phyloP scores from a whole-genome alignment of 2,797 vertebrate species.

The Hydrocynus forskahlii region DNA sequence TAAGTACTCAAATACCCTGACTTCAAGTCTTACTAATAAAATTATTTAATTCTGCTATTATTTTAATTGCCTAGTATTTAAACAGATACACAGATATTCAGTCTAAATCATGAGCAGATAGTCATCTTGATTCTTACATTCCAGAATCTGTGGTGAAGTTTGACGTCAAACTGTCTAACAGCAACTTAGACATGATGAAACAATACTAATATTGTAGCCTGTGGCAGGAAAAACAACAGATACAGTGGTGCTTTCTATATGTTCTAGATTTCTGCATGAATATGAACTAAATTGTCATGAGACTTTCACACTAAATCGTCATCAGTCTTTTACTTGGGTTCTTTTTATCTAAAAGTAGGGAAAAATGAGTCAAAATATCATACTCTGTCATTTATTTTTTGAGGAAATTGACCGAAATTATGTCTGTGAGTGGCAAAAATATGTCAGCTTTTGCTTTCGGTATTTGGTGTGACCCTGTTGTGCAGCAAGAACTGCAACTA shows the following conservation, averaged over 20 bases:
- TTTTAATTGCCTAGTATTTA: slow-evolving; percentile 65
- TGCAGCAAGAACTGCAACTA: no score
- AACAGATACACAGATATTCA: slow-evolving; percentile 33
- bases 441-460: no score
- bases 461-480: no score
- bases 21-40: slow-evolving; percentile 33
- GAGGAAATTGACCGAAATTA: no score
- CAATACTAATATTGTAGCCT: neutral
- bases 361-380: no score
- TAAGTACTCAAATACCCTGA: slow-evolving; percentile 37
- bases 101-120: slow-evolving; percentile 30
- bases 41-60: slow-evolving; percentile 67
- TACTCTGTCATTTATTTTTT: no score
- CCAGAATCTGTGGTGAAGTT: slow-evolving; percentile 15
- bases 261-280: no score
- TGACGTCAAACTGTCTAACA: slow-evolving; percentile 21
- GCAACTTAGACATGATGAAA: slow-evolving; percentile 14
- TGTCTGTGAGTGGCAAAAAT: no score
- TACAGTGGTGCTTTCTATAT: neutral
- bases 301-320: no score
- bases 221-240: slow-evolving; percentile 3
- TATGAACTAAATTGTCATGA: no score
- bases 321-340: no score
- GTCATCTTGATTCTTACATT: slow-evolving; percentile 22
- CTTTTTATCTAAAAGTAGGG: no score